phyloP scores from a whole-genome alignment of 2,113 vertebrate species.

The Pantherophis guttatus region DNA sequence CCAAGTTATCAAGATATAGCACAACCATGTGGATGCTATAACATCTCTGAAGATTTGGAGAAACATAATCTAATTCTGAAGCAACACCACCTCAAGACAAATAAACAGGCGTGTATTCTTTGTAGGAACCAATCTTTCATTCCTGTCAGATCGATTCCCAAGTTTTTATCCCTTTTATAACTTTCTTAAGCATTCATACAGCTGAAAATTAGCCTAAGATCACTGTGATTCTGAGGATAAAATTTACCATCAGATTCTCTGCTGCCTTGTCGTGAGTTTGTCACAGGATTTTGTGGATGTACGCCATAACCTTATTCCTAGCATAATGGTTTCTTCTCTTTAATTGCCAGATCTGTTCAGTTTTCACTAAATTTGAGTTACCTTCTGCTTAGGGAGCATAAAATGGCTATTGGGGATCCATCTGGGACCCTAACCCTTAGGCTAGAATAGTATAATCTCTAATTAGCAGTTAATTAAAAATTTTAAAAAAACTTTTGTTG shows the following conservation, averaged over 20 bases:
- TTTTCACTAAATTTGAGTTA: background rate
- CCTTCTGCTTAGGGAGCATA: background rate
- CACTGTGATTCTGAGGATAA: background rate
- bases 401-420: background rate
- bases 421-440: background rate
- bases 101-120: background rate
- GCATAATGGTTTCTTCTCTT: background rate
- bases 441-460: background rate
- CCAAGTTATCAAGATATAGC: background rate
- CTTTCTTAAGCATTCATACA: background rate
- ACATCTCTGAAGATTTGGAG: background rate
- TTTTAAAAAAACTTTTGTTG: background rate
- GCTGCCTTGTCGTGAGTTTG: background rate
- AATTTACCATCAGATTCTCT: background rate
- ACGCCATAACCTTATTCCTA: background rate
- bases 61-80: background rate
- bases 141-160: background rate
- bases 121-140: background rate
- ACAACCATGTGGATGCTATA: background rate
- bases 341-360: background rate
- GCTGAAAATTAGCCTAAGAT: background rate
- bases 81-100: background rate
- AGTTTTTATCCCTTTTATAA: background rate
- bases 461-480: background rate
- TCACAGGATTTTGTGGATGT: background rate